Conservation (phyloP, 2,888 invertebrate genomes). For the Acrobasis suavella region DNA sequence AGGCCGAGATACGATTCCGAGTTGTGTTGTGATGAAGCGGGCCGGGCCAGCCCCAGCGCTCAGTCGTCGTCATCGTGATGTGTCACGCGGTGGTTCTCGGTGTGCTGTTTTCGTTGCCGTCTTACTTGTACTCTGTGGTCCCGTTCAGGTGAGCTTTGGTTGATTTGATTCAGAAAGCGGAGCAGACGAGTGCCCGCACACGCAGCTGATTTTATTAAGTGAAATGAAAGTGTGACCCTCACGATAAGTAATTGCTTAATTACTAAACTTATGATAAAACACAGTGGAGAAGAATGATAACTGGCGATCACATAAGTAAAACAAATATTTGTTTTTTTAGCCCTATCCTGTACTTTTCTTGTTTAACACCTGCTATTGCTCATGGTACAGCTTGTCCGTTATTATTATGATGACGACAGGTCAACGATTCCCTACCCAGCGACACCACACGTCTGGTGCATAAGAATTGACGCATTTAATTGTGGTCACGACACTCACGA, state of each 20-base stretch:
- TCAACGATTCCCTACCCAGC: constrained; percentile 6
- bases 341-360: background rate
- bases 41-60: constrained; percentile 31
- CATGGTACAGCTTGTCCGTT: background rate
- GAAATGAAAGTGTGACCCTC: background rate
- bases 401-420: background rate
- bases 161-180: constrained; percentile 10
- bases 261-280: background rate
- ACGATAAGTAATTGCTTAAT: background rate
- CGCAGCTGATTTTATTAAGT: background rate
- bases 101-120: constrained; percentile 71
- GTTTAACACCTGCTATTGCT: background rate
- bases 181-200: background rate
- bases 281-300: no score
- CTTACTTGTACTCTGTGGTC: constrained; percentile 70
- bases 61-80: constrained; percentile 53
- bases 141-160: constrained; percentile 69
- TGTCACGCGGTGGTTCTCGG: constrained; percentile 75
- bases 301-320: background rate
- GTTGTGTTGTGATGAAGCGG: constrained; percentile 21
- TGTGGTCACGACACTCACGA: constrained; percentile 36
- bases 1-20: constrained; percentile 18
- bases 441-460: constrained; percentile 27
- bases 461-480: constrained; percentile 36
- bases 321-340: background rate